Percentiles rank a stretch among this genome's conserved stretches.
Evolutionary conservation across 2,888 invertebrate species (phyloP).

Genomic region (Scaptomyza cyrtandrae): DNA sequence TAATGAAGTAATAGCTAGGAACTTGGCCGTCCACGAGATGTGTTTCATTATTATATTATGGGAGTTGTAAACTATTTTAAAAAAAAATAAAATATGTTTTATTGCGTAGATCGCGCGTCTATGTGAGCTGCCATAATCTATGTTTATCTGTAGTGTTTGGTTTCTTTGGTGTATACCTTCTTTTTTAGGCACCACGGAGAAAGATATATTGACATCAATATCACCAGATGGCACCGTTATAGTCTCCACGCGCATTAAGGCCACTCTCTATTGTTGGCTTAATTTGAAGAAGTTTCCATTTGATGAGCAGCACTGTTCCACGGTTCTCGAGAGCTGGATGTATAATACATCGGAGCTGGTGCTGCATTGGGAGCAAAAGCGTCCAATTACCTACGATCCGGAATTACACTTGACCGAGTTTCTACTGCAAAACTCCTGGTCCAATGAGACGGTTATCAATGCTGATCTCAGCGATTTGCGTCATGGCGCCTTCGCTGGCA

Average conservation of each 20-base stretch:
- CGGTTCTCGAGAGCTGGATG: conserved; percentile 93
- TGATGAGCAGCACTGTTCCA: conserved; percentile 92
- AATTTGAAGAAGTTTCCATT: conserved; percentile 94
- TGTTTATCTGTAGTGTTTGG: too few species aligned
- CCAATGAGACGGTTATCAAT: conserved; percentile 89
- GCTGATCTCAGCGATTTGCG: conserved; percentile 89
- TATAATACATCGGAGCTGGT: conserved; percentile 91
- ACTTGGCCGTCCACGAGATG: too few species aligned
- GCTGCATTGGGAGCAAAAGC: conserved; percentile 90
- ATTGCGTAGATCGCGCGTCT: background rate
- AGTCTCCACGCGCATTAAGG: conserved; percentile 91
- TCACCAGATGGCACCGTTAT: conserved; percentile 92
- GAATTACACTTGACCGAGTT: conserved; percentile 93
- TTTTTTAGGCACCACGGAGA: conserved; percentile 88
- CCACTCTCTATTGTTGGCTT: conserved; percentile 93
- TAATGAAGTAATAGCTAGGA: too few species aligned
- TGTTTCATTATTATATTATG: background rate
- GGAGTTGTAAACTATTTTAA: background rate
- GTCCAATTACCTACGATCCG: conserved; percentile 90
- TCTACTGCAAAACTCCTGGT: conserved; percentile 89
- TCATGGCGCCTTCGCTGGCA: conserved; percentile 91
- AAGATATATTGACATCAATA: conserved; percentile 91
- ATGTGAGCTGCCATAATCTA: too few species aligned
- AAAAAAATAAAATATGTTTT: background rate
- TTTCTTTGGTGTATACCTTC: too few species aligned